These are phyloP conservation scores for Sesia bembeciformis DNA, from an alignment of 2,888 invertebrate species.

Conservation along the genomic window DNA sequence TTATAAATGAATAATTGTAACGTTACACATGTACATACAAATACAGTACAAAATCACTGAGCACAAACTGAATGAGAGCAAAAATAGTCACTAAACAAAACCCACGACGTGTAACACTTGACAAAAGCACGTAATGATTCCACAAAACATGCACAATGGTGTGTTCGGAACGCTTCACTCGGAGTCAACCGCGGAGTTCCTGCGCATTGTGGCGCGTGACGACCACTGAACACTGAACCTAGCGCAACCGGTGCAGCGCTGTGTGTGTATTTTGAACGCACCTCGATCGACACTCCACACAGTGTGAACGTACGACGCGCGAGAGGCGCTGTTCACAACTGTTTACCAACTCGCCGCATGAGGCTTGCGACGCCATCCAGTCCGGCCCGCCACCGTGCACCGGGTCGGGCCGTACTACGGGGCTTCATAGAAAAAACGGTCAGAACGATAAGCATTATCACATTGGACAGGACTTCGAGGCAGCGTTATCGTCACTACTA, in stretches of 20 bases:
- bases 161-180: slow-evolving; percentile 19
- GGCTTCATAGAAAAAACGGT: not conserved
- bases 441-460: slow-evolving; percentile 26
- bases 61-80: slow-evolving; percentile 3
- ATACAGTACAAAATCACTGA: too few relatives aligned
- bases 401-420: not conserved
- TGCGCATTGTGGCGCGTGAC: slow-evolving; percentile 43
- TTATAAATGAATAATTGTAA: too few relatives aligned
- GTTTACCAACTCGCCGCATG: slow-evolving; percentile 38
- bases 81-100: slow-evolving; percentile 21
- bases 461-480: slow-evolving; percentile 23
- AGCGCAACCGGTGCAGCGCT: slow-evolving; percentile 3
- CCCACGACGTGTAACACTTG: slow-evolving; percentile 19
- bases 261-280: slow-evolving; percentile 12
- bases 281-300: slow-evolving; percentile 7
- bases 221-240: slow-evolving; percentile 11
- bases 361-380: slow-evolving; percentile 30
- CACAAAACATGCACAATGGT: slow-evolving; percentile 14
- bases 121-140: slow-evolving; percentile 9
- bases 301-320: slow-evolving; percentile 40
- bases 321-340: slow-evolving; percentile 42
- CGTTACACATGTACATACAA: too few relatives aligned
- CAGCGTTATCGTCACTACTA: slow-evolving; percentile 18
- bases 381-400: slow-evolving; percentile 13
- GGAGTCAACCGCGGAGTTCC: slow-evolving; percentile 50